Conservation (phyloP, 92 coral and sea anemone genomes). For the Heteractis magnifica region DNA sequence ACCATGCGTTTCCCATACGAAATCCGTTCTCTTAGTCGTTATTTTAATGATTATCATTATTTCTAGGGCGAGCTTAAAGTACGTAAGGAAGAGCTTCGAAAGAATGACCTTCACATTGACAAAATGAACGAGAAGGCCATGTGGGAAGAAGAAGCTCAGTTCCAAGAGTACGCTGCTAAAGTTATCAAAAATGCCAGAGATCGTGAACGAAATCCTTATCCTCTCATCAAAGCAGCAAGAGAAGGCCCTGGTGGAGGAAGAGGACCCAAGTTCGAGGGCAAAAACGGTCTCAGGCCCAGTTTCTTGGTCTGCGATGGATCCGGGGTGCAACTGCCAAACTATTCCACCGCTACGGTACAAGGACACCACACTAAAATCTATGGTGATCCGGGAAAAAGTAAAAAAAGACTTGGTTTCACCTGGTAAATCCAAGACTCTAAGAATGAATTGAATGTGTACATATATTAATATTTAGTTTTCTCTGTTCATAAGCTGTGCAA, state of each 20-base stretch:
- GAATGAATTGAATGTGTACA: neutral
- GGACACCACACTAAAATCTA: constrained; percentile 84
- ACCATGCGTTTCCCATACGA: too few relatives aligned
- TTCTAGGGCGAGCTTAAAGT: constrained; percentile 62
- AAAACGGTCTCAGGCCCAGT: constrained; percentile 92
- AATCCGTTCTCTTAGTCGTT: neutral
- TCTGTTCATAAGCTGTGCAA: neutral
- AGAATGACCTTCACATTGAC: constrained; percentile 62
- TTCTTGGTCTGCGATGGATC: constrained; percentile 86
- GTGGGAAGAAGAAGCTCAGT: constrained; percentile 74
- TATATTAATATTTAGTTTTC: neutral
- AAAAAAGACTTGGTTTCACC: constrained; percentile 89
- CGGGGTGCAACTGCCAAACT: constrained; percentile 94
- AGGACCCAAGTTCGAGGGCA: constrained; percentile 94
- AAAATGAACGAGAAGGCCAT: constrained; percentile 64
- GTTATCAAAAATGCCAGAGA: constrained; percentile 78
- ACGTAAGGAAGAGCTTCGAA: constrained; percentile 36
- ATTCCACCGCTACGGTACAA: constrained; percentile 64
- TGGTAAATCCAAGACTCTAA: constrained; percentile 42
- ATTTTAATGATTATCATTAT: neutral
- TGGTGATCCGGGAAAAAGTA: constrained; percentile 85
- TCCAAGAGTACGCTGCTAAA: constrained; percentile 83
- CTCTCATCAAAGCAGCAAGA: constrained; percentile 91
- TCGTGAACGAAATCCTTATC: constrained; percentile 92
- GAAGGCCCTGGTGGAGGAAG: constrained; percentile 99